Evolutionary conservation across 64 coral and sea anemone species (phyloP).

Genomic region (Stylophora pistillata): DNA sequence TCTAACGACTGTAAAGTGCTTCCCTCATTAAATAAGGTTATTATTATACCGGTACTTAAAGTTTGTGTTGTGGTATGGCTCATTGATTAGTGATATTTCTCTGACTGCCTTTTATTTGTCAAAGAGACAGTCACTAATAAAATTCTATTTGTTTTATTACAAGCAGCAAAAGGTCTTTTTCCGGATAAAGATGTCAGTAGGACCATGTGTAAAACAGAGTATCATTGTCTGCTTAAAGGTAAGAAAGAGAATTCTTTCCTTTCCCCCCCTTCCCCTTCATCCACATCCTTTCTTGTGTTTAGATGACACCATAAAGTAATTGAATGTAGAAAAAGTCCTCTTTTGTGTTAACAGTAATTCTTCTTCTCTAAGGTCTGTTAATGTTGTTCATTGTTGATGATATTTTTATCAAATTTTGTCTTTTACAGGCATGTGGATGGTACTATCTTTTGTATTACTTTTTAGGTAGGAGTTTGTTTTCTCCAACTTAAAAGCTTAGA

Average conservation of each 20-base stretch:
- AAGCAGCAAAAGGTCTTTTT: slow-evolving; percentile 61
- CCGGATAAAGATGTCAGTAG: slow-evolving; percentile 31
- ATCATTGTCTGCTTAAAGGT: slow-evolving; percentile 46
- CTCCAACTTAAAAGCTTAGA: not conserved
- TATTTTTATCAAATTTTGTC: not conserved
- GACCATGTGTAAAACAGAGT: slow-evolving; percentile 47
- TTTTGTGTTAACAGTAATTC: too few relatives aligned
- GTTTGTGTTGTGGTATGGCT: too few relatives aligned
- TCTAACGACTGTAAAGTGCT: too few relatives aligned
- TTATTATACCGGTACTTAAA: too few relatives aligned
- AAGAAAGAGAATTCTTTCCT: not conserved
- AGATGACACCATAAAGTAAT: too few relatives aligned
- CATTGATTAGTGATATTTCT: too few relatives aligned
- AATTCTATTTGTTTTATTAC: not conserved
- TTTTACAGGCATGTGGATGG: slow-evolving; percentile 51
- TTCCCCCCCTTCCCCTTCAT: not conserved
- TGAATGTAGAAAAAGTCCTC: too few relatives aligned
- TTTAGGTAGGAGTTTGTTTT: slow-evolving; percentile 41
- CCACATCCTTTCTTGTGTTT: too few relatives aligned
- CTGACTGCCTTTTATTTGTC: too few relatives aligned
- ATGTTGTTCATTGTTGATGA: not conserved
- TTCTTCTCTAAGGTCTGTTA: not conserved
- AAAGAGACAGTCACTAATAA: too few relatives aligned
- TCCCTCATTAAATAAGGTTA: too few relatives aligned
- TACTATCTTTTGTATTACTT: slow-evolving; percentile 67